phyloP scores from a whole-genome alignment of 2,797 vertebrate genomes.

The Scyliorhinus canicula region DNA sequence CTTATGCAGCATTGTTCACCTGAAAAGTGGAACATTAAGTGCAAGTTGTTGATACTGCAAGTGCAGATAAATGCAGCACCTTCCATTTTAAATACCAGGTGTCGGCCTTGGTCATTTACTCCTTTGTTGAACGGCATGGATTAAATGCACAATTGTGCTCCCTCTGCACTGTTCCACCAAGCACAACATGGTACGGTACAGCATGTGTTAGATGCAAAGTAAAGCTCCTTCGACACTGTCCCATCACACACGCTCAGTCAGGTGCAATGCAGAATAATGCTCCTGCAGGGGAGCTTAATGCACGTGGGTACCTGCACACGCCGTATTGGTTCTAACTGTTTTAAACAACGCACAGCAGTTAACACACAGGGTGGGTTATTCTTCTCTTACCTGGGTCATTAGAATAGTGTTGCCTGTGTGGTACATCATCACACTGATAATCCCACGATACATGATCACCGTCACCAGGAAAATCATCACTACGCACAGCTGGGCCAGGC shows the following conservation, averaged over 20 bases:
- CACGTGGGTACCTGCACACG: not conserved
- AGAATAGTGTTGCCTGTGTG: conserved; percentile 63
- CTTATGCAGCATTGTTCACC: not conserved
- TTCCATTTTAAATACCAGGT: not conserved
- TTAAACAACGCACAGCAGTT: not conserved
- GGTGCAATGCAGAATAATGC: not conserved
- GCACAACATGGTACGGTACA: not conserved
- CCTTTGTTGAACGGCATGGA: too few species aligned
- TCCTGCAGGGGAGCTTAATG: not conserved
- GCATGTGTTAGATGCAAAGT: not conserved
- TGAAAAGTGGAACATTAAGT: too few species aligned
- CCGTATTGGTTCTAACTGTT: not conserved
- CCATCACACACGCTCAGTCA: not conserved
- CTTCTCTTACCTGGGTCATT: conserved; percentile 60
- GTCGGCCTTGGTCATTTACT: not conserved
- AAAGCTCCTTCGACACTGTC: not conserved
- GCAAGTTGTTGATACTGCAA: not conserved
- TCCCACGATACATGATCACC: conserved; percentile 67
- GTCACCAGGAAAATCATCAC: conserved; percentile 74
- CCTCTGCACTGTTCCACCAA: not conserved
- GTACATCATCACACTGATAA: conserved; percentile 68
- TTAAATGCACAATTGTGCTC: not conserved
- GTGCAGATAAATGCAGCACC: not conserved
- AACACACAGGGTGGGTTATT: not conserved
- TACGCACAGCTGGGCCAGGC: conserved; percentile 59